Percentiles rank a stretch among this genome's conserved stretches.
Conservation (phyloP, 2,113 vertebrate genomes). For the Mastomys natalensis region DNA sequence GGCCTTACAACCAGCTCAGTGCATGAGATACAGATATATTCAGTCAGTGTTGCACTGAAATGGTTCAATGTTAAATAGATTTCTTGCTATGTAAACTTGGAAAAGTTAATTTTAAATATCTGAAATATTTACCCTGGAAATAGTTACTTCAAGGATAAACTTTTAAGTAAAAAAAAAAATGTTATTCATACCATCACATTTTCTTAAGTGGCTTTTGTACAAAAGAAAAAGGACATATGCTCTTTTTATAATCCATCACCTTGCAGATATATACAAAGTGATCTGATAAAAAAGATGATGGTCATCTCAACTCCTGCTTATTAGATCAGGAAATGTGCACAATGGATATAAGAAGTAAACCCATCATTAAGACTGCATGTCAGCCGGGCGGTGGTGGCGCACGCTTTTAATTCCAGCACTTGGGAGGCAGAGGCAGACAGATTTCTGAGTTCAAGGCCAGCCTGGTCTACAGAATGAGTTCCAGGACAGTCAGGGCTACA, state of each 20-base stretch:
- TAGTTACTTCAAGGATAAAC: conserved; percentile 57
- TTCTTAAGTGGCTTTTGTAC: neutral
- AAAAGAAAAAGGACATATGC: neutral
- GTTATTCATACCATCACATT: neutral
- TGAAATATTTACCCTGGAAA: conserved; percentile 37
- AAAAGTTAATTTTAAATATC: conserved; percentile 33
- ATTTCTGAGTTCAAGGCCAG: no score
- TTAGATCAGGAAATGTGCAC: neutral
- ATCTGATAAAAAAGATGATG: neutral
- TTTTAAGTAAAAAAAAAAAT: conserved; percentile 51
- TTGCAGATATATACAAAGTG: neutral
- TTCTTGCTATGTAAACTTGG: conserved; percentile 30
- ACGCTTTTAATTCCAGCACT: no score
- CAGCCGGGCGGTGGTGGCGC: no score
- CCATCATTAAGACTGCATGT: neutral
- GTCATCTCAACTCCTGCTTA: neutral
- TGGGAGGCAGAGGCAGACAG: no score
- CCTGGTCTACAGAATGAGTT: no score
- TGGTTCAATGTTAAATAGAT: neutral
- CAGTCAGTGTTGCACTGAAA: conserved; percentile 6
- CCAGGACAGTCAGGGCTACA: no score
- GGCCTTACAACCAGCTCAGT: neutral
- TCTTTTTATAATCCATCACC: neutral
- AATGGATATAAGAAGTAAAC: neutral
- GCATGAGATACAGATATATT: neutral